Base-by-base conservation (phyloP, 2,888 invertebrate genomes). In the Andrena flavipes region DNA sequence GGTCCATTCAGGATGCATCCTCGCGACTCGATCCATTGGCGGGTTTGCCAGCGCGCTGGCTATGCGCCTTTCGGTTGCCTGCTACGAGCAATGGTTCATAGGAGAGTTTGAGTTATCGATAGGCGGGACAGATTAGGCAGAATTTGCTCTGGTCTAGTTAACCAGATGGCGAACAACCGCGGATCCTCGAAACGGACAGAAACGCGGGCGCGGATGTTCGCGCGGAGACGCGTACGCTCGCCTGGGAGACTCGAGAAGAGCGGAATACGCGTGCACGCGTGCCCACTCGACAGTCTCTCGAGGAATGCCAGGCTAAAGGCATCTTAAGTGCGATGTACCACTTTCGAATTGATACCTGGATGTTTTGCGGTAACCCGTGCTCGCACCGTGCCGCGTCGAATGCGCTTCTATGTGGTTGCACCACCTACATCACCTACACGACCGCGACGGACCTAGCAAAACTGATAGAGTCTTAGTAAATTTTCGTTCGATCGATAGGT, bases 341-440 rank as follows among this genome's bases (percentile, higher is more conserved):
- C 91, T 91, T 91, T 91, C 91, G 87, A 91, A 91, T 90, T 88
- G 91, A 88, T 90, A 90, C 84, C 86, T 86, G 82, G 84, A 77
- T 79, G 80, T 86, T 90, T 84, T 80, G 87, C 87, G 86, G 81
- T 87, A 76, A 73, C 81, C 72, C 80, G 75, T 82, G 80, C 69
- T 84, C 84, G 33, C 51, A 49, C 4, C 72, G n/a, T 26, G 60
- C 33, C 67, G 62, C 49, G 64, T 59, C 56, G 54, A 54, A 23
- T 59, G 20, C 30, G 23, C 20, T 56, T 23, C 23, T 23, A 26
- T 13, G 56, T 23, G 23, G 56, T 26, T 10, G 0, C 56, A 10
- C 42, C 42, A 42, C 42, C 42, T 42, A 42, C 42, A 42, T 42
- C 42, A 42, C 42, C 42, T 42, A 42, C 42, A 42, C 42, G 13